These are phyloP conservation scores for Myotis findleyi DNA, from an alignment of 2,797 vertebrate genomes.

Conservation along the genomic window DNA sequence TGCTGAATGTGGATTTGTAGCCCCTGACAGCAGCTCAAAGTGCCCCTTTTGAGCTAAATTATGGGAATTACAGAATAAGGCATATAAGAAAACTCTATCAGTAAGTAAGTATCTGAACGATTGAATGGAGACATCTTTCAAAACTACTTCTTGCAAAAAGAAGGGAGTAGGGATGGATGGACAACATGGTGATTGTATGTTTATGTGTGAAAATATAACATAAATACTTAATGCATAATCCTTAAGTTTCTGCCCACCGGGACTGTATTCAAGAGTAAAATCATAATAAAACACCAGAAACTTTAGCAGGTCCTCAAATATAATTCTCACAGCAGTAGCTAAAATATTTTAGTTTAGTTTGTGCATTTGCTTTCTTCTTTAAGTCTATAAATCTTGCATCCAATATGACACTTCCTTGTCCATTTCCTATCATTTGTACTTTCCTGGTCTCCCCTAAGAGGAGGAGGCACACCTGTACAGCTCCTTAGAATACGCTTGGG, in stretches of 20 bases:
- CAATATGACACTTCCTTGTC: not conserved
- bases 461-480: not conserved
- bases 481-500: not conserved
- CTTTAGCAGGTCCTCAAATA: not conserved
- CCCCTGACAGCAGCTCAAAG: not conserved
- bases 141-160: constrained; percentile 48
- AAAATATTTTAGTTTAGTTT: not conserved
- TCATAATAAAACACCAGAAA: not conserved
- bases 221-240: not conserved
- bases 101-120: constrained; percentile 7
- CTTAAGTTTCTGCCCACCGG: not conserved
- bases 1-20: not conserved
- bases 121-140: not conserved
- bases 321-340: not conserved
- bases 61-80: not conserved
- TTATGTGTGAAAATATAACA: not conserved
- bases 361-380: not conserved
- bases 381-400: not conserved
- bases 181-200: not conserved
- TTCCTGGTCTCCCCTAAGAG: not conserved
- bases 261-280: constrained; percentile 12
- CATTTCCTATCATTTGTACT: not conserved
- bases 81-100: not conserved
- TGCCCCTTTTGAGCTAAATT: not conserved
- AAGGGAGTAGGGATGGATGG: not conserved